Evolutionary conservation across 2,113 vertebrate species (phyloP).

Genomic region (Heterochromis multidens): DNA sequence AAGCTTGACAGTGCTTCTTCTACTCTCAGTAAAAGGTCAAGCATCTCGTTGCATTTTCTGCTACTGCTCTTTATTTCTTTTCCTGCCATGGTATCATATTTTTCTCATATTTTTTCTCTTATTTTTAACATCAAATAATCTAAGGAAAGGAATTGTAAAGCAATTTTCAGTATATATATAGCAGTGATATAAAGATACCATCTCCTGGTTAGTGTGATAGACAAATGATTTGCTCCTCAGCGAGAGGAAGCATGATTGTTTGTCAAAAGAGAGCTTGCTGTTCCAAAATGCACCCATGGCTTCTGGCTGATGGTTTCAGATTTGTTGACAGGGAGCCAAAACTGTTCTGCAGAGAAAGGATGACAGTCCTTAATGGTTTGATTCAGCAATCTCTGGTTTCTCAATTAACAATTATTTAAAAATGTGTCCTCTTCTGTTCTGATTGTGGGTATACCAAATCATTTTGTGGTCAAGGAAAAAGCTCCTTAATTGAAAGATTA

Average conservation of each 20-base stretch:
- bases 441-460: background rate
- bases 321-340: background rate
- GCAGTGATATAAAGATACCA: background rate
- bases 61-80: background rate
- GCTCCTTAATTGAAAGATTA: background rate
- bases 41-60: background rate
- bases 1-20: background rate
- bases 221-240: background rate
- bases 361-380: background rate
- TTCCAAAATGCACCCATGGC: background rate
- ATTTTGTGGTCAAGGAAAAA: background rate
- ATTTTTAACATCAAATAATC: no score
- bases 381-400: background rate
- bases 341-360: background rate
- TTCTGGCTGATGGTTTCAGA: background rate
- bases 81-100: no score
- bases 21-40: background rate
- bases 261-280: background rate
- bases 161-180: background rate
- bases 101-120: no score
- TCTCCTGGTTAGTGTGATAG: accelerated
- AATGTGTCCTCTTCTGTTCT: background rate
- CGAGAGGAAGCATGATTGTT: background rate
- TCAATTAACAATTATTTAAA: background rate
- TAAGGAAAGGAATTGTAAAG: no score